Percentiles rank a stretch among this genome's conserved stretches.
Conservation (phyloP, 2,888 invertebrate species). For the Harmothoe impar region DNA sequence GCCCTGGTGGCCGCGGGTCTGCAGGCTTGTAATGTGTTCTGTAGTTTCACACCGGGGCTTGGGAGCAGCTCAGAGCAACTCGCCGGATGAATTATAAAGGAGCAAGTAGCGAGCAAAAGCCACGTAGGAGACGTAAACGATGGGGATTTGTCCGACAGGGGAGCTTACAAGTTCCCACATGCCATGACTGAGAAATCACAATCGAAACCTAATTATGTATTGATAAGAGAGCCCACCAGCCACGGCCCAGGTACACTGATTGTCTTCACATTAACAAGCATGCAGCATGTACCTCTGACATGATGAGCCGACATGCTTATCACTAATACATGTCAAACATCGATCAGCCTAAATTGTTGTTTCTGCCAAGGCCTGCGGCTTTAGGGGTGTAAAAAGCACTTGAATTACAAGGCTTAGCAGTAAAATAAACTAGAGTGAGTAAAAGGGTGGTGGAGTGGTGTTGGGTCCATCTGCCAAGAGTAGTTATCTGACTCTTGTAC, state of each 20-base stretch:
- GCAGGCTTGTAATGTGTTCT: conserved; percentile 47
- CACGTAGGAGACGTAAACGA: conserved; percentile 59
- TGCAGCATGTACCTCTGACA: conserved; percentile 23
- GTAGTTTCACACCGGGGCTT: conserved; percentile 53
- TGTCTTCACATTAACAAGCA: conserved; percentile 56
- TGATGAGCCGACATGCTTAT: conserved; percentile 53
- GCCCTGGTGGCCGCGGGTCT: conserved; percentile 5
- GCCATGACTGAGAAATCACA: conserved; percentile 57
- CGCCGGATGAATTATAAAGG: conserved; percentile 32
- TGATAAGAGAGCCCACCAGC: conserved; percentile 14
- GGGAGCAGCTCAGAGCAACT: not conserved
- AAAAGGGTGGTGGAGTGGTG: not conserved
- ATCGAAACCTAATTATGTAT: conserved; percentile 49
- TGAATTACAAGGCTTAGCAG: not conserved
- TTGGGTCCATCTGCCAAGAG: conserved; percentile 11
- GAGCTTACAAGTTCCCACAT: conserved; percentile 40
- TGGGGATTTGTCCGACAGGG: conserved; percentile 56
- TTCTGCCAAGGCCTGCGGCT: conserved; percentile 2
- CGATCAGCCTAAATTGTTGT: conserved; percentile 53
- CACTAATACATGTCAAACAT: conserved; percentile 39
- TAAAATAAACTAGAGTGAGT: not conserved
- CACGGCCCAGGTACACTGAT: conserved; percentile 28
- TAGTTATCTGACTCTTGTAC: not conserved
- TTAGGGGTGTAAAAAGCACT: not conserved
- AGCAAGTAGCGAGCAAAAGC: conserved; percentile 41